Conservation (phyloP, 2,113 vertebrate genomes). For the Eulemur macaco region DNA sequence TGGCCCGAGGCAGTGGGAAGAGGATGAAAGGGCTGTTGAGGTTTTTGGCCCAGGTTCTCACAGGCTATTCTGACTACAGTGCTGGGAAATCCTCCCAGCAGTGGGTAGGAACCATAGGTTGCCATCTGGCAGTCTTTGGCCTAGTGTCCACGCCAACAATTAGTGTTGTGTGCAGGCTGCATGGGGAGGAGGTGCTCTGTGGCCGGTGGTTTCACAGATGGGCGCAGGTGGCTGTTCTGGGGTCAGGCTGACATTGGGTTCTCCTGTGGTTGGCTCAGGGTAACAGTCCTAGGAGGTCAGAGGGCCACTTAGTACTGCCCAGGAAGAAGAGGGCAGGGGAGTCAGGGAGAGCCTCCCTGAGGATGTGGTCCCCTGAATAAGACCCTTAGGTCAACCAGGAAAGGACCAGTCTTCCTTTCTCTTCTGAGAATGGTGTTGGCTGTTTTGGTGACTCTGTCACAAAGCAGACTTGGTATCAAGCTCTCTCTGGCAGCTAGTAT, state of each 20-base stretch:
- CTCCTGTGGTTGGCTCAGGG: background rate
- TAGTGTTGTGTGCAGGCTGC: background rate
- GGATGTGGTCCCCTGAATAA: background rate
- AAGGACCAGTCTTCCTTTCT: background rate
- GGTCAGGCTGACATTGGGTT: background rate
- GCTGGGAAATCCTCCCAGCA: background rate
- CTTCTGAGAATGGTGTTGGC: background rate
- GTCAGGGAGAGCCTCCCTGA: background rate
- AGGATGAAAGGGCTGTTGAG: background rate
- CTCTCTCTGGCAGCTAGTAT: background rate
- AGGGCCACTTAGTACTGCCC: background rate
- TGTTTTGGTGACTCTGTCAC: background rate
- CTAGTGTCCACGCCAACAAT: background rate
- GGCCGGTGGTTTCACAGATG: background rate
- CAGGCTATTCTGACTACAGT: background rate
- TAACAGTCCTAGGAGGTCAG: background rate
- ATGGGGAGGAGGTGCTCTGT: background rate
- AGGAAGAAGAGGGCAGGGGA: background rate
- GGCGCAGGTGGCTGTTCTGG: background rate
- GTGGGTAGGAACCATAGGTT: background rate
- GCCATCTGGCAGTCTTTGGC: background rate
- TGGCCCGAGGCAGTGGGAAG: background rate
- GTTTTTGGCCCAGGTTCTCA: background rate
- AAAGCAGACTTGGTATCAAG: background rate
- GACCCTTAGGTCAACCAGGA: background rate